phyloP scores from a whole-genome alignment of 2,888 invertebrate genomes.

The Drosophila pseudotalamancana region DNA sequence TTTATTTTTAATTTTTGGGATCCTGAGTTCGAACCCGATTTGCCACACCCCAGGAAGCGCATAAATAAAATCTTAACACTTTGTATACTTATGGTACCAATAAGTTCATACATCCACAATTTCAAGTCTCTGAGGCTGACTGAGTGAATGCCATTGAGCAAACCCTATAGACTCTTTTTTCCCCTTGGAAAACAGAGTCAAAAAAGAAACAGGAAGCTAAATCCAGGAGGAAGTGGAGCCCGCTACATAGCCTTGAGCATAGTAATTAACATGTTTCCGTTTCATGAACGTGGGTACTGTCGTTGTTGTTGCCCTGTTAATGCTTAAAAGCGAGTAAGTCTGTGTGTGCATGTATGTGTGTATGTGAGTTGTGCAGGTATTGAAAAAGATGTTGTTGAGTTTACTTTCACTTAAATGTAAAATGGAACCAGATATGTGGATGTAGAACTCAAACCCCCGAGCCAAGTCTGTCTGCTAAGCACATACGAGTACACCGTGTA shows the following conservation, averaged over 20 bases:
- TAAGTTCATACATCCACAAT: too few relatives aligned
- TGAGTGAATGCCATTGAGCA: too few relatives aligned
- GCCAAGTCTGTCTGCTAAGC: conserved; percentile 28
- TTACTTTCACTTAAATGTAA: conserved; percentile 69
- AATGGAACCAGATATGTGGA: conserved; percentile 69
- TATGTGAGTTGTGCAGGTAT: conserved; percentile 45
- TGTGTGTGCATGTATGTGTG: conserved; percentile 9
- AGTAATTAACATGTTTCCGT: conserved; percentile 83
- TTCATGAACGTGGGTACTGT: conserved; percentile 54
- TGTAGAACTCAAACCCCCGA: conserved; percentile 46
- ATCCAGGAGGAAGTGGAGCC: conserved; percentile 61
- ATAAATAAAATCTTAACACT: conserved; percentile 10
- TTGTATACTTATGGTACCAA: too few relatives aligned
- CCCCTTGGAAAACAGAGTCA: too few relatives aligned
- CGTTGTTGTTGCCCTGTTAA: conserved; percentile 28
- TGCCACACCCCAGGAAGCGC: too few relatives aligned
- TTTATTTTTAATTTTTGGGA: too few relatives aligned
- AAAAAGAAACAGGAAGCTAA: conserved; percentile 11
- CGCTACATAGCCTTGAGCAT: conserved; percentile 79
- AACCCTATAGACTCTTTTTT: too few relatives aligned
- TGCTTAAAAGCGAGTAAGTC: conserved; percentile 48
- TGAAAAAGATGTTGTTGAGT: conserved; percentile 39
- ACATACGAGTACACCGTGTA: too few relatives aligned
- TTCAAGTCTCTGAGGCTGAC: too few relatives aligned
- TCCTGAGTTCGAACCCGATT: too few relatives aligned